Percentiles rank a stretch among this genome's conserved stretches.
phyloP scores from a whole-genome alignment of 2,113 vertebrate genomes.

The Paratilapia polleni region DNA sequence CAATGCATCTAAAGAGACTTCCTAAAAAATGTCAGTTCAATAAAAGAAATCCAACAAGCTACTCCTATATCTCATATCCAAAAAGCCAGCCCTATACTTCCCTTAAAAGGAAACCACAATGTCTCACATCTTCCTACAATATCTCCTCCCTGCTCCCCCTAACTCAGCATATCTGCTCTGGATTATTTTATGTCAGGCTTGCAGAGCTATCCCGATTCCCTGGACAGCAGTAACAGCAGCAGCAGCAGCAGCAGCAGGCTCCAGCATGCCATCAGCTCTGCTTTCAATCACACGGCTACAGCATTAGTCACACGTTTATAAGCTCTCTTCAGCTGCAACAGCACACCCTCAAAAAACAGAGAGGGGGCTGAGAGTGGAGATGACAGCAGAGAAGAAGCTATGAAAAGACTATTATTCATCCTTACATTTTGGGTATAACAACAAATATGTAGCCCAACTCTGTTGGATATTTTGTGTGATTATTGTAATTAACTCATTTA shows the following conservation, averaged over 20 bases:
- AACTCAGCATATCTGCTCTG: slow-evolving; percentile 10
- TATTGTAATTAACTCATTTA: background rate
- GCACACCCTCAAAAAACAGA: background rate
- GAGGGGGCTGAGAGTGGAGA: slow-evolving; percentile 12
- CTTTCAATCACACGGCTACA: slow-evolving; percentile 56
- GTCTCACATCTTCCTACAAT: background rate
- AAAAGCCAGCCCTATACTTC: background rate
- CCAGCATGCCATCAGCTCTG: slow-evolving; percentile 39
- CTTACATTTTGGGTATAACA: background rate
- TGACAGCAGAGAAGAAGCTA: slow-evolving; percentile 4
- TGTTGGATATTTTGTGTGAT: background rate
- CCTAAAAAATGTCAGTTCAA: background rate
- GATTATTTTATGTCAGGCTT: background rate
- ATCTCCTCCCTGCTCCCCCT: background rate
- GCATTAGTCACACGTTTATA: slow-evolving; percentile 59
- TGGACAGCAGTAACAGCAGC: slow-evolving; percentile 9
- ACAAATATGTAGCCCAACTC: background rate
- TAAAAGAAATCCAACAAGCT: background rate
- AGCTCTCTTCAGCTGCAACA: slow-evolving; percentile 30
- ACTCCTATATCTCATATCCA: background rate
- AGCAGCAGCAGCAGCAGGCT: background rate
- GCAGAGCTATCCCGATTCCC: background rate
- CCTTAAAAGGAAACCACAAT: background rate
- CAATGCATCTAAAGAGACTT: background rate
- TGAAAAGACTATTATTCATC: slow-evolving; percentile 5